A percentile compares a stretch with the other conserved stretches of the same genome.
These are phyloP conservation scores for Colistium nudipinnis DNA, from an alignment of 2,113 vertebrate species.

Conservation along the genomic window DNA sequence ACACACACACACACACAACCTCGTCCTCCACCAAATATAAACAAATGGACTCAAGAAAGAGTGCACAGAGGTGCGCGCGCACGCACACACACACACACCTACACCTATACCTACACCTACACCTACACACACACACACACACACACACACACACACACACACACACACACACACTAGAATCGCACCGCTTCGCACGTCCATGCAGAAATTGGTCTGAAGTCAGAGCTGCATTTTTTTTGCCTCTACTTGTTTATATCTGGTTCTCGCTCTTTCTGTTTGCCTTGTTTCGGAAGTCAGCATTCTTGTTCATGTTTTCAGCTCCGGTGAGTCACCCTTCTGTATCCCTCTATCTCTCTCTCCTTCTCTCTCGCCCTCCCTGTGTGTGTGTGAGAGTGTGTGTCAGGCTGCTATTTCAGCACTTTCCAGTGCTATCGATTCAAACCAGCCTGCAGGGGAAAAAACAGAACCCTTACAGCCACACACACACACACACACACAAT, in stretches of 20 bases:
- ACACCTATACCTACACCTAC: not conserved
- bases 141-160: not conserved
- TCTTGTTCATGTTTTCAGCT: conserved; percentile 84
- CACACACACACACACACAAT: conserved; percentile 43
- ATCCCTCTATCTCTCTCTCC: conserved; percentile 15
- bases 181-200: conserved; percentile 24
- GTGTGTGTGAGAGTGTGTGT: conserved; percentile 45
- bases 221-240: conserved; percentile 5
- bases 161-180: conserved; percentile 3
- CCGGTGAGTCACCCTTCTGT: conserved; percentile 79
- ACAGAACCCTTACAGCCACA: conserved; percentile 70
- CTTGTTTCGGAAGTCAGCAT: conserved; percentile 83
- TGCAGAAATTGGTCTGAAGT: conserved; percentile 52
- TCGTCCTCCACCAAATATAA: not conserved
- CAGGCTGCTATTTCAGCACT: conserved; percentile 83
- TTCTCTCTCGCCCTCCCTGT: not conserved
- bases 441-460: conserved; percentile 80
- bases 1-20: no score
- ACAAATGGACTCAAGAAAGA: conserved; percentile 3
- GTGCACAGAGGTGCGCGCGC: no score
- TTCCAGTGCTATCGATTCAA: conserved; percentile 83
- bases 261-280: conserved; percentile 60
- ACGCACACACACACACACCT: not conserved
- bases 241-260: conserved; percentile 15
- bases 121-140: conserved; percentile 16